Percentiles rank a stretch among this genome's conserved stretches.
These are phyloP conservation scores for Gonocerus acuteangulatus DNA, from an alignment of 2,888 invertebrate genomes.

Conservation along the genomic window DNA sequence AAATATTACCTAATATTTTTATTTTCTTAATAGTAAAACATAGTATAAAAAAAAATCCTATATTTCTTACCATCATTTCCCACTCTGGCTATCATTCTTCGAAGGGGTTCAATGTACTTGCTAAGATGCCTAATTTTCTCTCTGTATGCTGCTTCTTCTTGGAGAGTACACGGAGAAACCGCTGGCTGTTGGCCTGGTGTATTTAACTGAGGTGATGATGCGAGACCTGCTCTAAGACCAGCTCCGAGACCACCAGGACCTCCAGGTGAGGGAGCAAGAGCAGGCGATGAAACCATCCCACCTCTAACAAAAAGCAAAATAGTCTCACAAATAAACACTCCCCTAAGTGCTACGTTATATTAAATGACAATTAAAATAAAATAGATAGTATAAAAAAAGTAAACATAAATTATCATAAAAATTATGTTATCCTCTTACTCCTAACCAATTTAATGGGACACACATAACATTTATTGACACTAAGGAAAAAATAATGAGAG, in stretches of 20 bases:
- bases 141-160: conserved; percentile 82
- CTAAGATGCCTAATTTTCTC: conserved; percentile 89
- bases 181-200: conserved; percentile 59
- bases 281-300: conserved; percentile 64
- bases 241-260: conserved; percentile 47
- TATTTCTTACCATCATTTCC: conserved; percentile 61
- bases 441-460: no score
- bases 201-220: conserved; percentile 70
- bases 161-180: conserved; percentile 57
- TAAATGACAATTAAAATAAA: no score
- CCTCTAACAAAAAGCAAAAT: conserved; percentile 43
- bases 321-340: no score
- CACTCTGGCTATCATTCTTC: conserved; percentile 81
- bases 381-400: no score
- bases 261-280: conserved; percentile 55
- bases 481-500: no score
- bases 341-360: no score
- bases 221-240: conserved; percentile 47
- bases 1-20: no score
- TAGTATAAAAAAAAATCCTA: no score
- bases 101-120: conserved; percentile 86
- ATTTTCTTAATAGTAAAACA: no score
- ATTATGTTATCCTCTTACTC: no score
- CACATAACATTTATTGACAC: no score
- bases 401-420: no score